Percentiles rank a stretch among this genome's conserved stretches.
Conservation (phyloP, 2,888 invertebrate genomes). For the Nipponacmea schrenckii region DNA sequence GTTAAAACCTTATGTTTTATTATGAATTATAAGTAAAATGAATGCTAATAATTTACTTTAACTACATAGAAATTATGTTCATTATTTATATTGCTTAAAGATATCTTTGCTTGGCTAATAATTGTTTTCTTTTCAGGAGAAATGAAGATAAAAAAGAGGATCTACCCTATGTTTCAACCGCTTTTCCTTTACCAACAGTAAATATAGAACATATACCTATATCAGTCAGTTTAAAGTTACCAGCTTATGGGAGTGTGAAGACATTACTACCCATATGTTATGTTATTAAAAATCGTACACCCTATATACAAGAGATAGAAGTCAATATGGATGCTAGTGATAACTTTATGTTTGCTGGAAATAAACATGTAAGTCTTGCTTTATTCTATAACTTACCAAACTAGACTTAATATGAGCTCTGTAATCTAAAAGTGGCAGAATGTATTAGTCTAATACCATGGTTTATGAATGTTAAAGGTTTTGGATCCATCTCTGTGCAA, state of each 20-base stretch:
- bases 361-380: slow-evolving; percentile 78
- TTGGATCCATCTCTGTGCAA: too few species aligned
- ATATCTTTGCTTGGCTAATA: too few species aligned
- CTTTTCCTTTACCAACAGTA: slow-evolving; percentile 62
- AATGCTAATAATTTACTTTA: too few species aligned
- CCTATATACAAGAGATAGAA: slow-evolving; percentile 78
- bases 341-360: slow-evolving; percentile 94
- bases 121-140: slow-evolving; percentile 39
- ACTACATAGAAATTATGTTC: too few species aligned
- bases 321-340: slow-evolving; percentile 85
- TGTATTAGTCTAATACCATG: too few species aligned
- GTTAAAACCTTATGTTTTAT: too few species aligned
- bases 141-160: slow-evolving; percentile 35
- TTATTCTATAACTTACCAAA: background rate
- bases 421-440: too few species aligned
- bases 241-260: slow-evolving; percentile 81
- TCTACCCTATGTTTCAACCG: slow-evolving; percentile 56
- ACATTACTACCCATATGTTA: slow-evolving; percentile 67
- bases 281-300: slow-evolving; percentile 79
- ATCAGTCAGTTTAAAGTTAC: slow-evolving; percentile 68
- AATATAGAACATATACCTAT: slow-evolving; percentile 66
- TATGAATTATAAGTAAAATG: too few species aligned
- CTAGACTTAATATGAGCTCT: too few species aligned
- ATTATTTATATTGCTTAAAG: too few species aligned
- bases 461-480: too few species aligned